phyloP scores from a whole-genome alignment of 2,113 vertebrate genomes.

The Hypocryptadius cinnamomeus region DNA sequence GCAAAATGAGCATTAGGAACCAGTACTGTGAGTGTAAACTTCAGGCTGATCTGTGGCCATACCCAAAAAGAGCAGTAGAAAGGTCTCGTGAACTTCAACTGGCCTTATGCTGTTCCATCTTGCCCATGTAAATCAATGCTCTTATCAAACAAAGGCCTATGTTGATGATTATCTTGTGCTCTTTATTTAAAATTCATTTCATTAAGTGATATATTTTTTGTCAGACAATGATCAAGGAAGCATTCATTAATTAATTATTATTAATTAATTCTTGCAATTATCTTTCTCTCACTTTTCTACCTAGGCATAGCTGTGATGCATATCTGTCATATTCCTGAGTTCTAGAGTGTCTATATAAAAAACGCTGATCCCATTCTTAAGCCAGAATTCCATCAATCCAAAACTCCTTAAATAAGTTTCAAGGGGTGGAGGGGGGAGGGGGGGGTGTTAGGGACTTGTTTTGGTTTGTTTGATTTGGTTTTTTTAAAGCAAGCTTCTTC shows the following conservation, averaged over 20 bases:
- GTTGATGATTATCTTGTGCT: not conserved
- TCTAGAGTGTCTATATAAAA: not conserved
- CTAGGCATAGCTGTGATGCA: not conserved
- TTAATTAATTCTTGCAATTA: not conserved
- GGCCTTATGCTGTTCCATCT: not conserved
- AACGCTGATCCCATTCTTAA: not conserved
- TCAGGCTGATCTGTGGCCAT: not conserved
- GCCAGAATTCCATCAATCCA: not conserved
- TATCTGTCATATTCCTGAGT: not conserved
- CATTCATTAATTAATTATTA: not conserved
- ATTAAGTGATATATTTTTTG: not conserved
- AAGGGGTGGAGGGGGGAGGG: accelerated
- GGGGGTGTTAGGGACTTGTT: not conserved
- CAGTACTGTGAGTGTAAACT: not conserved
- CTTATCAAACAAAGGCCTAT: not conserved
- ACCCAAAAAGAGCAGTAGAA: not conserved
- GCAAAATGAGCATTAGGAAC: not conserved
- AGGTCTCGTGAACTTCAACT: not conserved
- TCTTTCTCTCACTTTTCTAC: not conserved
- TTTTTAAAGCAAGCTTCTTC: not conserved
- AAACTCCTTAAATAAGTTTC: not conserved
- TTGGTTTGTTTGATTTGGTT: not conserved
- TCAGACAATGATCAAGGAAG: not conserved
- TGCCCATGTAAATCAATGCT: not conserved
- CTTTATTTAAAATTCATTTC: not conserved